Percentiles rank a stretch among this genome's conserved stretches.
These are phyloP conservation scores for Mormyrus iriodes DNA, from an alignment of 2,113 vertebrate genomes.

Conservation along the genomic window DNA sequence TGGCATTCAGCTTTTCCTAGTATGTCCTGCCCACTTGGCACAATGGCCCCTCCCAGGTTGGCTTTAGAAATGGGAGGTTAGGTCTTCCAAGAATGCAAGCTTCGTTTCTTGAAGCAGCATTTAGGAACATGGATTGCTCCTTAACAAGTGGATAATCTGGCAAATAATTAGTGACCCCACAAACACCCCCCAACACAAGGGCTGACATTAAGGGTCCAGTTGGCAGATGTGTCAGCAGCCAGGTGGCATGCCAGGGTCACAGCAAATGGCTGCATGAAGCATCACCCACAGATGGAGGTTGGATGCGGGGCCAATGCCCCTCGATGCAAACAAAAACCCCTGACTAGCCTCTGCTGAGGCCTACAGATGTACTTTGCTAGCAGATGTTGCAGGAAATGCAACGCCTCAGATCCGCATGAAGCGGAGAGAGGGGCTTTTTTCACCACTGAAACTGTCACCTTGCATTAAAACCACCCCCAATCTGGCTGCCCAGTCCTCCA, in stretches of 20 bases:
- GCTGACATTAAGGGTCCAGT: not conserved
- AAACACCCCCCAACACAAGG: not conserved
- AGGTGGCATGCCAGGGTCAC: not conserved
- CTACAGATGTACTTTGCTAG: not conserved
- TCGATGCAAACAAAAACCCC: not conserved
- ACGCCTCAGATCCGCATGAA: not conserved
- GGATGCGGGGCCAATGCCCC: not conserved
- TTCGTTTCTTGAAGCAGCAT: not conserved
- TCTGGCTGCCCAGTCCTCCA: too few species aligned
- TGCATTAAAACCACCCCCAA: not conserved
- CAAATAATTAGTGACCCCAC: not conserved
- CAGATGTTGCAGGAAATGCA: not conserved
- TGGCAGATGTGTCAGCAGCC: not conserved
- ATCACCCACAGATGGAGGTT: not conserved
- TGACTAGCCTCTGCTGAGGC: not conserved
- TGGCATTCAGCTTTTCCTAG: not conserved
- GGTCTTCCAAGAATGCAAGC: not conserved
- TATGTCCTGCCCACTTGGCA: not conserved
- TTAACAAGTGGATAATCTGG: not conserved
- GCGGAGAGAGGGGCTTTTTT: not conserved
- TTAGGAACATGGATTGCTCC: not conserved
- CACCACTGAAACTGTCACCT: not conserved
- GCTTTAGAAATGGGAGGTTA: not conserved
- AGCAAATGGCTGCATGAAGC: not conserved
- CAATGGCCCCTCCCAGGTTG: not conserved